Base-by-base conservation (phyloP, 2,113 vertebrate genomes). In the Fregata magnificens region DNA sequence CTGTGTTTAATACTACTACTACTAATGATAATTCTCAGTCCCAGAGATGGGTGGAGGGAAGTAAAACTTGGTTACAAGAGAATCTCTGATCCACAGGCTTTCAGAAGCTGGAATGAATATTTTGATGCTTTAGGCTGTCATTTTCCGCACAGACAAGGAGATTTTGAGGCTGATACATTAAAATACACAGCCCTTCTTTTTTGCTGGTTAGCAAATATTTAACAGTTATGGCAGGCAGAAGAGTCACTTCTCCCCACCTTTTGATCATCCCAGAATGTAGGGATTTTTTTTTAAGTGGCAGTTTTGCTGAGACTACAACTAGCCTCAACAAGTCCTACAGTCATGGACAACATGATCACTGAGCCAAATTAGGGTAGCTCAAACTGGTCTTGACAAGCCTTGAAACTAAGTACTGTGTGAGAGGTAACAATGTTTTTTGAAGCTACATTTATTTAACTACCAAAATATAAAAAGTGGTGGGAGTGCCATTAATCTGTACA, bases 401-500 rank as follows among this genome's bases (percentile, higher is more conserved):
- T 55, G 34, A 66, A 94, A 78, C 5, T 31, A 28, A 88, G 8
- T 13, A 42, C 10, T 6, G 5, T 59, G 26, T 61, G 28, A 76
- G 14, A 79, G 8, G 6, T 53, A 78, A 26, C 25, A 73, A 20
- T 5, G 8, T 2, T 20, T 87, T 67, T 67, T 50, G 11, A 67
- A 94, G 13, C 7, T 49, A 18, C 28, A 16, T 86, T n/a, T 47
- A 25, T 34, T 20, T 49, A 83, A 40, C 8, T 13, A 71, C 13
- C 7, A 55, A 53, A n/a, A 84, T 29, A 15, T 24, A 0, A n/a
- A 50, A 73, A 28, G 10, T 9, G 0, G 0, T 5, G 1, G 7
- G 29, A 74, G 11, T 44, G 14, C 7, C 10, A 53, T 61, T 47
- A 49, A 31, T 19, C 8, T 42, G 4, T 10, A 47, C 6, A 21